Base-by-base conservation (phyloP, 2,888 invertebrate species). In the Drosophila demipolita region DNA sequence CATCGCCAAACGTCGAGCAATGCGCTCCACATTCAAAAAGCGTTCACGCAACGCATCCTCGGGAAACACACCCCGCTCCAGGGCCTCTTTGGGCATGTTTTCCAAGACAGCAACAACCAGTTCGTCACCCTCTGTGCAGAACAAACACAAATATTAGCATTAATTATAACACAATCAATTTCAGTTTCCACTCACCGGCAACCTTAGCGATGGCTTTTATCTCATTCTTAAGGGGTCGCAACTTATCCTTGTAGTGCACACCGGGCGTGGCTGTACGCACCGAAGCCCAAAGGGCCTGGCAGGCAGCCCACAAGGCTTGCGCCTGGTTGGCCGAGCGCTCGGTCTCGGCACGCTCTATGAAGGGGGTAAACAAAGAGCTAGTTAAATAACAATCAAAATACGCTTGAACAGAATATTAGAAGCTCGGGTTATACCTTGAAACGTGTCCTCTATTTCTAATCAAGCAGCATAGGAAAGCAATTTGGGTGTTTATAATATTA, bases 241-340 rank as follows among this genome's bases (percentile, higher is more conserved):
- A 92, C 88, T 95, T 94, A 87, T 95, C 93, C 80, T 93, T 94
- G 93, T 94, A 94, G 55, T 94, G 93, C 40, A 94, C 91, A 53
- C 95, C 95, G 0, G 94, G 94, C 62, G 95, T 94, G 12, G 95
- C 95, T 23, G 94, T 94, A 69, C 96, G 94, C 8, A 98, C 95
- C 29, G 97, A 96, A 3, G 96, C 95, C 90, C 96, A 95, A 42
- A 99, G 94, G 3, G 98, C 96, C 90, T 98, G 98, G 87, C 98
- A 98, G 1, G 99, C 98, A 78, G 98, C 96, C 99, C 99, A 99
- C 80, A 99, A 94, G 35, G 97, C 95, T 93, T 98, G 98, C 0
- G 98, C 96, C 78, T 96, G 95, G 45, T 96, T 95, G 0, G 96
- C 96, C 66, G 95, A 95, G 78, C 95, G 95, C 87, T 97, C 97